Base-by-base conservation (phyloP, 2,797 vertebrate genomes). In the Spinus olivaceus region DNA sequence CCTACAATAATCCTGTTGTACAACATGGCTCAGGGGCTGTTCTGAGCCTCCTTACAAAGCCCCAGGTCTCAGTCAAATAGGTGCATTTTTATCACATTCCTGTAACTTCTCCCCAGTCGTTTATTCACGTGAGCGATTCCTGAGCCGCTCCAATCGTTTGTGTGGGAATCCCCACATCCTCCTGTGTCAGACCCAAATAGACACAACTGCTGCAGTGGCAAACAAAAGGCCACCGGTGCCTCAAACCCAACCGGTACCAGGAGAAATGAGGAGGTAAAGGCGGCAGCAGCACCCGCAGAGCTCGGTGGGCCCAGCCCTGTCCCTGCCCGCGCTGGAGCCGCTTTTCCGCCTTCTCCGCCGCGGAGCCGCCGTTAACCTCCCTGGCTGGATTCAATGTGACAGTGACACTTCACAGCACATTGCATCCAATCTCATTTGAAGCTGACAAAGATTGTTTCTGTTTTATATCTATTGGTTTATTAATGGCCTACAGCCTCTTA, bases 381-480 rank as follows among this genome's bases (percentile, higher is more conserved):
- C 93, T 66, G 10, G 91, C 96, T 86, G 67, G 44, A 98, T 97
- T 97, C 97, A 97, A 94, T 97, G 97, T 97, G 98, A 98, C 98
- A 98, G 97, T 97, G 97, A 98, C 98, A 98, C 97, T 98, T 98
- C 97, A 98, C 98, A 98, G 98, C 96, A 98, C 98, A 97, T 97
- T 97, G 97, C 96, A 46, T 94, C 97, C 97, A 95, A 97, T 98
- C 98, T 98, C 97, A 95, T 97, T 97, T 96, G 97, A 96, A 96
- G 97, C 98, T 98, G 98, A 98, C 97, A 96, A 97, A 98, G 97
- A 98, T 97, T 96, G 97, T 97, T 98, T 97, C 96, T 97, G 97
- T 94, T 97, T 98, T 97, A 97, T 97, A 98, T 98, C 97, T 98
- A 97, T 95, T 98, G 98, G 97, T 98, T 98, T 98, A 98, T 98